Evolutionary conservation across 2,113 vertebrate species (phyloP).

Genomic region (Myrmecobius fasciatus): DNA sequence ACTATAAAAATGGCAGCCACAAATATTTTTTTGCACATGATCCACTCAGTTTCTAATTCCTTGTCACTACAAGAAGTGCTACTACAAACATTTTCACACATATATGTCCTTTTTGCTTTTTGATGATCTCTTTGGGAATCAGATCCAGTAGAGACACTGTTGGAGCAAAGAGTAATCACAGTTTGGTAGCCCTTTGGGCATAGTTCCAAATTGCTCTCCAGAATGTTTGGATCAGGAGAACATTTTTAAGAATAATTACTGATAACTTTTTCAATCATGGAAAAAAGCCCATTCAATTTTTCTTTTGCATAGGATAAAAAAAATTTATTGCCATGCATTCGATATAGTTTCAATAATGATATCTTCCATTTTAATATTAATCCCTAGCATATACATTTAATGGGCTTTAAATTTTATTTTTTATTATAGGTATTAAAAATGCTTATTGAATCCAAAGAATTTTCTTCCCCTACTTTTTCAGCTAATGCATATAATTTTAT

Average conservation of each 20-base stretch:
- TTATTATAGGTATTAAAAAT: neutral
- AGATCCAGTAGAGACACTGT: too few relatives aligned
- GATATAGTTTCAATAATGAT: slow-evolving; percentile 33
- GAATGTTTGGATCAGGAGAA: neutral
- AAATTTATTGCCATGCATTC: slow-evolving; percentile 53
- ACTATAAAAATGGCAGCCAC: too few relatives aligned
- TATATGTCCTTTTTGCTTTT: too few relatives aligned
- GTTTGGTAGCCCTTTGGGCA: too few relatives aligned
- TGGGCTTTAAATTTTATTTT: neutral
- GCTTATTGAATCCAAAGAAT: neutral
- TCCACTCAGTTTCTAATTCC: too few relatives aligned
- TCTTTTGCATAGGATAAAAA: slow-evolving; percentile 54
- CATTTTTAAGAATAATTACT: slow-evolving; percentile 64
- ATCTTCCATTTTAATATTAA: slow-evolving; percentile 42
- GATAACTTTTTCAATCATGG: slow-evolving; percentile 46
- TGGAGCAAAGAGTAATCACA: too few relatives aligned
- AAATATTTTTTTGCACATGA: too few relatives aligned
- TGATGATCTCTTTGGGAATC: too few relatives aligned
- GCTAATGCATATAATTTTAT: slow-evolving; percentile 20
- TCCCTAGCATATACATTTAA: slow-evolving; percentile 9
- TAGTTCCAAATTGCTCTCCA: too few relatives aligned
- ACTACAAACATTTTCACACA: too few relatives aligned
- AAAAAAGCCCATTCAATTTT: slow-evolving; percentile 51
- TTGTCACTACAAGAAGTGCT: too few relatives aligned
- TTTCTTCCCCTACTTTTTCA: slow-evolving; percentile 10